A percentile compares a stretch with the other conserved stretches of the same genome.
phyloP scores from a whole-genome alignment of 2,888 invertebrate species.

The Hetaerina titia region DNA sequence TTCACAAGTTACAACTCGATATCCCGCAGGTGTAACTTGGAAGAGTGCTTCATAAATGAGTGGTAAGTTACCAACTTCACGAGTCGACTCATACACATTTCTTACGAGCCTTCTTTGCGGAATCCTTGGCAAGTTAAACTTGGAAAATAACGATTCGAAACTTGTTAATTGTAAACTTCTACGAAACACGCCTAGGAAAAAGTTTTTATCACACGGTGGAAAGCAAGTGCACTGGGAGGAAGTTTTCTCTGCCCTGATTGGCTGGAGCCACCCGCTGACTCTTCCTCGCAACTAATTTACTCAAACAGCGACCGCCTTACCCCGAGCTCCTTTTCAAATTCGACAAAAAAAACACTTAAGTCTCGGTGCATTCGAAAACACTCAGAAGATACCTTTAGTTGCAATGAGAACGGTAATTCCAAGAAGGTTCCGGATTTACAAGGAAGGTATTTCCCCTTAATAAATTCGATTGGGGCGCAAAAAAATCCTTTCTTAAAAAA shows the following conservation, averaged over 20 bases:
- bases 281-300: conserved; percentile 12
- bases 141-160: conserved; percentile 19
- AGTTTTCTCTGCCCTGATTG: background rate
- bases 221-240: background rate
- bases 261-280: background rate
- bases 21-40: background rate
- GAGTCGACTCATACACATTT: conserved; percentile 14
- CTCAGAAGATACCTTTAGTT: background rate
- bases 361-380: background rate
- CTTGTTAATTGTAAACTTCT: conserved; percentile 34
- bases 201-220: background rate
- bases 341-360: background rate
- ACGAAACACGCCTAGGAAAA: background rate
- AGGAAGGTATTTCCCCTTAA: background rate
- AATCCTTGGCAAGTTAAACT: background rate
- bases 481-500: background rate
- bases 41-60: conserved; percentile 18
- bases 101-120: background rate
- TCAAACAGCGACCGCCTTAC: background rate
- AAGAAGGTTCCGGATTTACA: background rate
- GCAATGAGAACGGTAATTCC: conserved; percentile 8
- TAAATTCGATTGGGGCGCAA: background rate
- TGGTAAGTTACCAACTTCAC: background rate
- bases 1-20: conserved; percentile 39
- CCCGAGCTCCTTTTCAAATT: conserved; percentile 4